phyloP scores from a whole-genome alignment of 2,888 invertebrate genomes.

The Eilema griseolum region DNA sequence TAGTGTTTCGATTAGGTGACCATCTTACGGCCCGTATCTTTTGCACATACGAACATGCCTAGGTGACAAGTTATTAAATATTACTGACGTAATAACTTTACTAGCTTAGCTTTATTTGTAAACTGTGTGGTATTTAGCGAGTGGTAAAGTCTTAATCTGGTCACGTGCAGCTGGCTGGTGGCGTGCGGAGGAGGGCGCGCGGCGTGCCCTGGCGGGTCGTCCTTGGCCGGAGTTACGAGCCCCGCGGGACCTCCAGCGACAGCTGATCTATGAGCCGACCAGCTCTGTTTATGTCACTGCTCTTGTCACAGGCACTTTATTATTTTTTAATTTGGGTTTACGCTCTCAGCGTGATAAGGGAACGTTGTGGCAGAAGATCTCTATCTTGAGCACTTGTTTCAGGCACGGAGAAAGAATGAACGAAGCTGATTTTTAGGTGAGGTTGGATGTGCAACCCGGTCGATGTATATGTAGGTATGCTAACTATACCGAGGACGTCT shows the following conservation, averaged over 20 bases:
- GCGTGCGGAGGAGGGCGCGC: too few relatives aligned
- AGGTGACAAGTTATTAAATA: too few relatives aligned
- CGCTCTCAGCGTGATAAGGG: neutral
- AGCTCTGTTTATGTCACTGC: constrained; percentile 8
- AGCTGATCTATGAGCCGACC: constrained; percentile 11
- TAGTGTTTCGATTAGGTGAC: neutral
- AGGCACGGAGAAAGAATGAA: too few relatives aligned
- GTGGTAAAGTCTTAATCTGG: neutral
- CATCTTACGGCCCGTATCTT: neutral
- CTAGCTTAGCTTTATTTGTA: neutral
- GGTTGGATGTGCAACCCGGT: too few relatives aligned
- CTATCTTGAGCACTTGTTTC: too few relatives aligned
- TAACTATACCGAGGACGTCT: too few relatives aligned
- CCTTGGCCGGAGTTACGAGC: constrained; percentile 17
- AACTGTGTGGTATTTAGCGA: neutral
- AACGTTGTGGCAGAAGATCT: neutral
- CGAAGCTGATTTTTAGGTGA: too few relatives aligned
- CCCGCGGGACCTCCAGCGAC: constrained; percentile 12
- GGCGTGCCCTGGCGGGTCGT: neutral
- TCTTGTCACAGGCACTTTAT: too few relatives aligned
- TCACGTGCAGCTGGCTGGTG: neutral
- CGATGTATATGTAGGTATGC: too few relatives aligned
- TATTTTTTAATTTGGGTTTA: neutral
- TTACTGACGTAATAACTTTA: neutral
- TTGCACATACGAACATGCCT: neutral